These are phyloP conservation scores for Lophotriccus pileatus DNA, from an alignment of 2,797 vertebrate genomes.

Conservation along the genomic window DNA sequence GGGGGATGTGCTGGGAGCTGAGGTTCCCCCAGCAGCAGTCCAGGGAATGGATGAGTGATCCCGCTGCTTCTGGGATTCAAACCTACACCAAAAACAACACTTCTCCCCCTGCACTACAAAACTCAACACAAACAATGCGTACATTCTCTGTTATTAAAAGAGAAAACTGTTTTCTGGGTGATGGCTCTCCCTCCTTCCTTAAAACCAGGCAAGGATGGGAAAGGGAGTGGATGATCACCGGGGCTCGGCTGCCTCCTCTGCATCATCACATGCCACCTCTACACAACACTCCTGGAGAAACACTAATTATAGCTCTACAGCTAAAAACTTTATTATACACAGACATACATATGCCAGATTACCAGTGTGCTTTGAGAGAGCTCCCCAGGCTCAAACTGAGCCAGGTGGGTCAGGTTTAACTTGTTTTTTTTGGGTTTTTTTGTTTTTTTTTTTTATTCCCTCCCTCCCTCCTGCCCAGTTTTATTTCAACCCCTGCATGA, in stretches of 20 bases:
- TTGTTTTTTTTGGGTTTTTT: background rate
- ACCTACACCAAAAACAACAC: background rate
- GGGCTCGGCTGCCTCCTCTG: background rate
- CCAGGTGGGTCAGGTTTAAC: conserved; percentile 24
- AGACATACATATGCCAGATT: background rate
- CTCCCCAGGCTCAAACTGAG: background rate
- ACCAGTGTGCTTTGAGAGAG: background rate
- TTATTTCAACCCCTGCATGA: background rate
- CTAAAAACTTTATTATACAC: background rate
- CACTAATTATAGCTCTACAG: conserved; percentile 16
- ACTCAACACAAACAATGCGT: background rate
- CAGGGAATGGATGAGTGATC: no score
- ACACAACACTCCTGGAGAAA: background rate
- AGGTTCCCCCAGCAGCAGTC: background rate
- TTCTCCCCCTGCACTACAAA: background rate
- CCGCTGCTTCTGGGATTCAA: background rate
- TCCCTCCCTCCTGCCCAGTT: background rate
- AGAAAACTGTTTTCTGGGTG: background rate
- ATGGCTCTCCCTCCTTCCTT: background rate
- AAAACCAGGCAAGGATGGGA: background rate
- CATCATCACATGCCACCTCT: background rate
- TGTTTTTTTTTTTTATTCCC: background rate
- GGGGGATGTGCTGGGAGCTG: background rate
- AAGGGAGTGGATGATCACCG: background rate
- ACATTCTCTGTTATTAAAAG: background rate